These are phyloP conservation scores for Lepidonotus clava DNA, from an alignment of 2,888 invertebrate species.

Conservation along the genomic window DNA sequence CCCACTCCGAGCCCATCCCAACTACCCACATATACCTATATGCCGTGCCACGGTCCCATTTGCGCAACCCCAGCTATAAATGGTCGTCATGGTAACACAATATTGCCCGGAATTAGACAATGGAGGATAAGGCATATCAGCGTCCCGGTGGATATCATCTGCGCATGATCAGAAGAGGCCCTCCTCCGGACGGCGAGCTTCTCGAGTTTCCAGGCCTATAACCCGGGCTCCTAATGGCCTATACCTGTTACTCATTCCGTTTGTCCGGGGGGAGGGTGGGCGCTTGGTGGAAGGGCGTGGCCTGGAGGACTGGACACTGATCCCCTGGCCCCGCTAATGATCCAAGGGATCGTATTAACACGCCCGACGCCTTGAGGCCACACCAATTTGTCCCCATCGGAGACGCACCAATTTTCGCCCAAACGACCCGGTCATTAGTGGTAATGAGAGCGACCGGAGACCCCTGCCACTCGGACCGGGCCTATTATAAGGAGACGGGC, in stretches of 20 bases:
- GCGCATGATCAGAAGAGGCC: no score
- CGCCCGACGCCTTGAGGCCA: neutral
- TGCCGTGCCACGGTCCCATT: neutral
- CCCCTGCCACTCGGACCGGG: neutral
- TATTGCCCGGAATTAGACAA: neutral
- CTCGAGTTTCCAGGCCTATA: no score
- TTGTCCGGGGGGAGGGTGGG: neutral
- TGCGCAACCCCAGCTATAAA: neutral
- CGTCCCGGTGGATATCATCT: no score
- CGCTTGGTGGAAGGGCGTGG: neutral
- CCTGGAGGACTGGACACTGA: no score
- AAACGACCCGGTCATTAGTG: neutral
- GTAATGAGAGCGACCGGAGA: neutral
- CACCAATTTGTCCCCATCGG: constrained; percentile 3
- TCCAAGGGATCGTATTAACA: neutral
- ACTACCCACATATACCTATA: no score
- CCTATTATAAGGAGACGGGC: neutral
- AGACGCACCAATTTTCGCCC: neutral
- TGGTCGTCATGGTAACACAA: neutral
- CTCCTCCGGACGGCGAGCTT: no score
- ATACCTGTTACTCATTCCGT: no score
- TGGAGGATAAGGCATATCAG: neutral
- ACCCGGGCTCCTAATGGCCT: no score
- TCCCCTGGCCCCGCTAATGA: neutral
- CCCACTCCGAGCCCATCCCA: no score